Base-by-base conservation (phyloP, 2,888 invertebrate species). In the Esperia sulphurella region DNA sequence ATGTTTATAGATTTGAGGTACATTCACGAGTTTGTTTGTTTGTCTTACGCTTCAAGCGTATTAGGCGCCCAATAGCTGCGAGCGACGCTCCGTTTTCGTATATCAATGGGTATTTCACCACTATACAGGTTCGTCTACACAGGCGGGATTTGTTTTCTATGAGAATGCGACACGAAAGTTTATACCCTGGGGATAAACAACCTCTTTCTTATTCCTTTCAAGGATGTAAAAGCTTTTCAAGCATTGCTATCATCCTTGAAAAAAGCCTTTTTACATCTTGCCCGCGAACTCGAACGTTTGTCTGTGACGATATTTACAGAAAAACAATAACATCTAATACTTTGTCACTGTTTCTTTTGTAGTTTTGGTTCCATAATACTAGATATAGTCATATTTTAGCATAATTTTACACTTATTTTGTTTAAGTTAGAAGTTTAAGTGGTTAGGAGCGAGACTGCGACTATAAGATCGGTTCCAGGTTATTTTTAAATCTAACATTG, bases 201-300 rank as follows among this genome's bases (percentile, higher is more conserved):
- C 60, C 61, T 60, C 65, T 68, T 63, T 60, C 59, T 59, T 62
- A 63, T 63, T 61, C 59, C 58, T 58, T 65, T 63, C 61, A 61
- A 59, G 58, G 59, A 61, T 62, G 59, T 65, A 59, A 61, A 64
- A 61, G 62, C 62, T 57, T 64, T 63, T 61, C 59, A 62, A 58
- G 61, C 58, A 61, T 65, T 54, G 61, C 59, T 53, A 55, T 55
- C 59, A 56, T 58, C 54, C 54, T 52, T 52, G 58, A 55, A 61
- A 55, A 61, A 60, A 57, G 54, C 48, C 48, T 50, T 57, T 58
- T 52, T 50, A 52, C 51, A 49, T 52, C 45, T 48, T 45, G 49
- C 49, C 49, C 46, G 45, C 46, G 49, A 47, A 45, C 46, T 44
- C 46, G 49, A 47, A 45, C 39, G 53, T 53, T 51, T 56, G 55